phyloP scores from a whole-genome alignment of 2,797 vertebrate species.

The Tapera naevia region DNA sequence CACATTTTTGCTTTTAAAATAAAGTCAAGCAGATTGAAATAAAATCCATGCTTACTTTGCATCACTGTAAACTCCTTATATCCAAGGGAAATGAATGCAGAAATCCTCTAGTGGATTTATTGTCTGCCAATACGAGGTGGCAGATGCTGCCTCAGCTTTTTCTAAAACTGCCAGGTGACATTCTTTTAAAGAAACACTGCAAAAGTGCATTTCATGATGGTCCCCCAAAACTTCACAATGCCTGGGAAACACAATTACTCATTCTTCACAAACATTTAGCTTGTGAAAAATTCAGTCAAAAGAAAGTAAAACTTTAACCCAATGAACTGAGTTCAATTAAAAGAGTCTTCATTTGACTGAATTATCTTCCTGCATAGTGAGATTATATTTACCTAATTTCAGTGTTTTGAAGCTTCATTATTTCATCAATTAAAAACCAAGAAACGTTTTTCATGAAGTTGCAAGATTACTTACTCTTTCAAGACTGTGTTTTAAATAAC shows the following conservation, averaged over 20 bases:
- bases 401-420: neutral
- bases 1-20: neutral
- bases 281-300: neutral
- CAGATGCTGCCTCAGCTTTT: constrained; percentile 7
- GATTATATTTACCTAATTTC: neutral
- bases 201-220: neutral
- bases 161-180: neutral
- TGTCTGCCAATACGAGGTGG: neutral
- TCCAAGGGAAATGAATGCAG: neutral
- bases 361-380: neutral
- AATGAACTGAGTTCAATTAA: neutral
- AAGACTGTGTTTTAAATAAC: neutral
- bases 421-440: neutral
- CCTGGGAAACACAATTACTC: neutral
- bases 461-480: neutral
- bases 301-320: neutral
- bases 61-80: neutral
- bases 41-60: neutral
- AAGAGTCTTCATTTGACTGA: neutral
- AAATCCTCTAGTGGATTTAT: neutral
- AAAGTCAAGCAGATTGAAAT: neutral
- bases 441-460: neutral
- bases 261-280: neutral
- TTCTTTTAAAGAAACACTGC: neutral
- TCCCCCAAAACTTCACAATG: neutral